A percentile compares a stretch with the other conserved stretches of the same genome.
Evolutionary conservation across 2,888 invertebrate species (phyloP).

Genomic region (Noctuana brunneofusca): DNA sequence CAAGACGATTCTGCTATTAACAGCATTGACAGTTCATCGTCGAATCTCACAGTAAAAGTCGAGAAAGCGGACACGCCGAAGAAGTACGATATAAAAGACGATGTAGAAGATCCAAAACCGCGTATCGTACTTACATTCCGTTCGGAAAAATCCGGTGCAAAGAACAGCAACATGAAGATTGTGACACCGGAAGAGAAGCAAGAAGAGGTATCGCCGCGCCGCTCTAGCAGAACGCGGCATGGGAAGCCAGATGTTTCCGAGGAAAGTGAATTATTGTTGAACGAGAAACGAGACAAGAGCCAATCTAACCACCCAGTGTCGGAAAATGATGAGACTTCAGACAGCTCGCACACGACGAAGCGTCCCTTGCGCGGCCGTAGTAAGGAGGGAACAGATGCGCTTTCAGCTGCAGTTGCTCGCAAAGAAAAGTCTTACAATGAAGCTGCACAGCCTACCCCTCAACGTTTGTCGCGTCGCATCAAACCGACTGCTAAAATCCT

Average conservation of each 20-base stretch:
- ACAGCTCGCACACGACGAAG: slow-evolving; percentile 79
- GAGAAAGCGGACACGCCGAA: slow-evolving; percentile 57
- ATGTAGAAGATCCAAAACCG: slow-evolving; percentile 76
- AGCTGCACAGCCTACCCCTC: slow-evolving; percentile 55
- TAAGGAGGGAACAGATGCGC: slow-evolving; percentile 83
- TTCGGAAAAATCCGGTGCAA: slow-evolving; percentile 82
- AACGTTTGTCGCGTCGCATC: slow-evolving; percentile 77
- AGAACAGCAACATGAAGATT: slow-evolving; percentile 79
- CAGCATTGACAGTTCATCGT: slow-evolving; percentile 40
- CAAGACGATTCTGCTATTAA: slow-evolving; percentile 55
- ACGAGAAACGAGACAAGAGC: slow-evolving; percentile 14
- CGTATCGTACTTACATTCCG: slow-evolving; percentile 85
- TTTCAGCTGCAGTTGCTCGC: slow-evolving; percentile 86
- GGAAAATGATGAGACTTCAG: slow-evolving; percentile 68
- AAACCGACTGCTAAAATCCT: slow-evolving; percentile 87
- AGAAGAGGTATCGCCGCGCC: slow-evolving; percentile 64
- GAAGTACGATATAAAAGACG: slow-evolving; percentile 57
- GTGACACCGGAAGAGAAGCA: slow-evolving; percentile 74
- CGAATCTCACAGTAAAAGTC: slow-evolving; percentile 49
- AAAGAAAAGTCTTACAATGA: slow-evolving; percentile 88
- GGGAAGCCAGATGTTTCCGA: slow-evolving; percentile 67
- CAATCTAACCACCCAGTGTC: slow-evolving; percentile 53
- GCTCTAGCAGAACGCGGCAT: slow-evolving; percentile 63
- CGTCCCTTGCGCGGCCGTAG: slow-evolving; percentile 85
- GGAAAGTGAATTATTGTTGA: slow-evolving; percentile 49